Evolutionary conservation across 2,888 invertebrate species (phyloP), one percentile per base, ranked within the genome.

Genomic region (Plutella xylostella): DNA sequence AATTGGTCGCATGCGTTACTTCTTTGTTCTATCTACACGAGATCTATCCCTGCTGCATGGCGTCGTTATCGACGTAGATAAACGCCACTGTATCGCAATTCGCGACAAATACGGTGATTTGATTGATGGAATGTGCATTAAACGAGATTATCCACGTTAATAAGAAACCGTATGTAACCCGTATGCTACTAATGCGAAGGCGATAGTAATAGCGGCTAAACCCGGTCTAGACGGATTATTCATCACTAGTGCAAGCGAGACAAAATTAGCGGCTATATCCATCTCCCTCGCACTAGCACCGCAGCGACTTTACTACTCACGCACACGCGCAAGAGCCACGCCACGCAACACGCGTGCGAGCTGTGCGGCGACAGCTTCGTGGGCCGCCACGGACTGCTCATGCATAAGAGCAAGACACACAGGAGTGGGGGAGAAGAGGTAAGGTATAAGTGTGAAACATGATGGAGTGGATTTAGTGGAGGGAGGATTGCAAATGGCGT

Each of bases 351-450:
- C 42, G 55, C 54, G 1, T 82, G 80, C 43, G 61, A 61, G 1
- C 35, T 63, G 0, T 82, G 80, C 28, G 76, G 75, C 0, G 73
- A 68, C 18, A 63, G 66, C 1, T 79, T 79, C 40, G 53, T 79
- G 0, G 68, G 75, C 0, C 58, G 64, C 4, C 57, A 55, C 3
- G 80, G 80, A 0, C 50, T 79, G 0, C 60, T 58, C 2, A 64
- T 74, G 64, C 80, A 82, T 44, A 63, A 57, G 48, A 68, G 66
- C 50, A 69, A 67, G 34, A 62, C 68, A 0, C 79, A 82, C 41
- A 46, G 57, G 30, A 15, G 37, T 3, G 39, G 15, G n/a, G 33
- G 6, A 12, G 12, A 28, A 2, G 11, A 30, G 41, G 41, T 39
- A n/a, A n/a, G n/a, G 2, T n/a, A n/a, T n/a, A n/a, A n/a, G n/a